phyloP scores from a whole-genome alignment of 2,797 vertebrate species.

The Leptoclinus maculatus region DNA sequence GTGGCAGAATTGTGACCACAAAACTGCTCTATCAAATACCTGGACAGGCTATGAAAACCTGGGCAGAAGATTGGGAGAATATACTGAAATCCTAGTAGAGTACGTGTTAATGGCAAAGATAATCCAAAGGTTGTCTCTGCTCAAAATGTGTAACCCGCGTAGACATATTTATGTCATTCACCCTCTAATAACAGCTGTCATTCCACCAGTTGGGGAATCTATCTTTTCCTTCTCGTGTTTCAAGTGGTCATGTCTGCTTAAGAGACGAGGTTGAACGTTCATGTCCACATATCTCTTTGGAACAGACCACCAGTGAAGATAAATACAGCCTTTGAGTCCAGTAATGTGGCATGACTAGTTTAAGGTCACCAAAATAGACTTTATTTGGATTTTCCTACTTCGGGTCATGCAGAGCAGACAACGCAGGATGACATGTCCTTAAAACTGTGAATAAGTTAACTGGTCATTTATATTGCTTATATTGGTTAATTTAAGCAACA shows the following conservation, averaged over 20 bases:
- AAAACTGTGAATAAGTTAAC: conserved; percentile 1
- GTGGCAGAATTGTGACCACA: conserved; percentile 45
- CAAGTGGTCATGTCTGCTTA: conserved; percentile 14
- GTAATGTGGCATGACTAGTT: conserved; percentile 23
- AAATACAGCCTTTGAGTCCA: conserved; percentile 25
- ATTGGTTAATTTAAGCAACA: conserved; percentile 23
- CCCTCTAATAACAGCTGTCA: background rate
- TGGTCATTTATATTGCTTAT: background rate
- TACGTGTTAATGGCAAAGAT: background rate
- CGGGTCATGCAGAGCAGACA: background rate
- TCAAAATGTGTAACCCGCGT: background rate
- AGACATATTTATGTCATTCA: conserved; percentile 17
- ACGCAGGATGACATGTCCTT: background rate
- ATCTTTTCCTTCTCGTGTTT: conserved; percentile 4
- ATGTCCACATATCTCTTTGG: conserved; percentile 26
- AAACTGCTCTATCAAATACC: conserved; percentile 39
- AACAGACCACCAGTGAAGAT: conserved; percentile 26
- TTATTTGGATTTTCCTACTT: conserved; percentile 32
- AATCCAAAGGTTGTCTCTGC: background rate
- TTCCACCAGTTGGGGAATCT: background rate
- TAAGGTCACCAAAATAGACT: conserved; percentile 34
- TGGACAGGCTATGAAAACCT: conserved; percentile 21
- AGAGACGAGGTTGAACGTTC: conserved; percentile 3
- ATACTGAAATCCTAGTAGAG: background rate
- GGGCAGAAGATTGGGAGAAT: background rate